Evolutionary conservation across 1,140 invertebrate genomes (phyloP).

Genomic region (Drosophila nigromelanica): DNA sequence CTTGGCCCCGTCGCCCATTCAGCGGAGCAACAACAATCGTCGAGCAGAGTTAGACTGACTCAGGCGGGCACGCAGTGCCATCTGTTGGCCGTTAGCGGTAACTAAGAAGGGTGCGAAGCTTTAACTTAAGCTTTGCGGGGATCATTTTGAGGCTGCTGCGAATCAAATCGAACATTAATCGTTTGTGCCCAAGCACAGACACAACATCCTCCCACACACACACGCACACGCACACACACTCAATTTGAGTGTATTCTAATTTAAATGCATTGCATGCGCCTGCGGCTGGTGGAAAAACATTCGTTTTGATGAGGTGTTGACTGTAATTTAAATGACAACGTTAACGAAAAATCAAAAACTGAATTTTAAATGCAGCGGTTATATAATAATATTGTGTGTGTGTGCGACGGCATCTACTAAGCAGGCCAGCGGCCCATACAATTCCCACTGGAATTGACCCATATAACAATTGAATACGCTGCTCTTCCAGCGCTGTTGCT

Average conservation of each 20-base stretch:
- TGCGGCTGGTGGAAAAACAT: constrained; percentile 68
- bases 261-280: constrained; percentile 57
- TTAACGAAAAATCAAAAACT: constrained; percentile 44
- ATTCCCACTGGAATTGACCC: constrained; percentile 83
- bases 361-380: constrained; percentile 53
- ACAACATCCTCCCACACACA: constrained; percentile 39
- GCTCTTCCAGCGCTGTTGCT: constrained; percentile 35
- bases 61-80: constrained; percentile 44
- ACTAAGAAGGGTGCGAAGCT: constrained; percentile 59
- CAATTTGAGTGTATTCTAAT: constrained; percentile 31
- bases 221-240: constrained; percentile 4
- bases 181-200: constrained; percentile 9
- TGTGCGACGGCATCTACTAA: constrained; percentile 36
- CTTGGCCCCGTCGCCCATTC: constrained; percentile 60
- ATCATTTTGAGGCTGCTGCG: constrained; percentile 35
- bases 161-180: constrained; percentile 48
- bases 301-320: constrained; percentile 80
- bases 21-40: constrained; percentile 10
- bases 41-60: constrained; percentile 42
- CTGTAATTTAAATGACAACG: constrained; percentile 75
- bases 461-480: constrained; percentile 64
- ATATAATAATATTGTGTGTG: not conserved
- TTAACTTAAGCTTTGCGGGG: constrained; percentile 57
- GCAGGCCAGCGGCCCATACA: constrained; percentile 33
- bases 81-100: constrained; percentile 63